Conservation (phyloP, 2,888 invertebrate genomes). For the Electrophaes corylata region DNA sequence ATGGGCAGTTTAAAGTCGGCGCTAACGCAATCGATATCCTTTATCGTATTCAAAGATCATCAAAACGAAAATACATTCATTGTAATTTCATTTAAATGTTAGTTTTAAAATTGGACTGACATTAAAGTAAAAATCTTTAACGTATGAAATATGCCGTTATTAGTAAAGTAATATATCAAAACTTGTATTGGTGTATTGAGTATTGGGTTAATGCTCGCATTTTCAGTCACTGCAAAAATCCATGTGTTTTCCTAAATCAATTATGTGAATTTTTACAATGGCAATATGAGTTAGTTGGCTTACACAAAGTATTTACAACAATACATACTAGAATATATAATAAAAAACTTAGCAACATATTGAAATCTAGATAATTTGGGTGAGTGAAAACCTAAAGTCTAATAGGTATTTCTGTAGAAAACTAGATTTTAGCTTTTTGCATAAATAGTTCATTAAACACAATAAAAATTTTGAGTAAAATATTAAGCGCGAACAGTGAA, state of each 20-base stretch:
- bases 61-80: too few relatives aligned
- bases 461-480: background rate
- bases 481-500: slow-evolving; percentile 17
- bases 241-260: background rate
- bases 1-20: too few relatives aligned
- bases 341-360: background rate
- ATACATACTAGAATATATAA: too few relatives aligned
- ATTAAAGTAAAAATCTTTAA: too few relatives aligned
- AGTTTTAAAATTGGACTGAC: too few relatives aligned
- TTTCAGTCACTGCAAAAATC: background rate
- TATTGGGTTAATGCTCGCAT: slow-evolving; percentile 22
- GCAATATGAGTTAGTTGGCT: background rate
- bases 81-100: too few relatives aligned
- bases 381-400: too few relatives aligned
- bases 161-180: background rate
- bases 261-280: background rate
- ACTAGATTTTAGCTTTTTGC: background rate
- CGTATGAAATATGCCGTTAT: background rate
- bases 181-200: background rate
- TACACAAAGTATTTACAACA: background rate
- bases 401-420: background rate
- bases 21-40: too few relatives aligned
- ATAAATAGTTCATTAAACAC: background rate
- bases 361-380: background rate
- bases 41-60: too few relatives aligned